These are phyloP conservation scores for Peromyscus melanophrys DNA, from an alignment of 2,797 vertebrate species.

Conservation along the genomic window DNA sequence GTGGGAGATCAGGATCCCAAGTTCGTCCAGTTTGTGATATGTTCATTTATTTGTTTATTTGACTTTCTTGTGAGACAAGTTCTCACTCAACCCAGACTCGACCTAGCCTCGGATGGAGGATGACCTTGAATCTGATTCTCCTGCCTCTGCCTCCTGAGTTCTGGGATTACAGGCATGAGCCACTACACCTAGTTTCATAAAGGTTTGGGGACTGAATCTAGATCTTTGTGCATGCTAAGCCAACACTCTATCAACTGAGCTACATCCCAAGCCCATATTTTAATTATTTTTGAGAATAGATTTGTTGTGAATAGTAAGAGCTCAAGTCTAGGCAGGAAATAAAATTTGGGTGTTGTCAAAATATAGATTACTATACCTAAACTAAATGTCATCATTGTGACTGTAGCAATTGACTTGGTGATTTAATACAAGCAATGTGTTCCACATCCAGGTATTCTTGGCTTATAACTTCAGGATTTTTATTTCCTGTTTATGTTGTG, in stretches of 20 bases:
- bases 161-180: not conserved
- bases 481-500: not conserved
- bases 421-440: not conserved
- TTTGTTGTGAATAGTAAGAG: not conserved
- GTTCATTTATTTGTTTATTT: not conserved
- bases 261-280: not conserved
- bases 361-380: not conserved
- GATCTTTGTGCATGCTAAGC: not conserved
- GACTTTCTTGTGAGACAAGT: not conserved
- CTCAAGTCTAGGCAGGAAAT: not conserved
- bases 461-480: not conserved
- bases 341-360: not conserved
- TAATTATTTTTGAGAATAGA: not conserved
- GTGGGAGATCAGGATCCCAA: not conserved
- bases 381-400: not conserved
- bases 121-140: not conserved
- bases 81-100: not conserved
- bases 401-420: not conserved
- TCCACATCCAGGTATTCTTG: not conserved
- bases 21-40: not conserved
- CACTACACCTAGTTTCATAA: not conserved
- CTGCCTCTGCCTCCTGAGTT: not conserved
- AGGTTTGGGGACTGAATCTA: not conserved
- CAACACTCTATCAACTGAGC: not conserved
- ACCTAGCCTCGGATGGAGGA: not conserved